Conservation (phyloP, 2,797 vertebrate species). For the Alosa sapidissima region DNA sequence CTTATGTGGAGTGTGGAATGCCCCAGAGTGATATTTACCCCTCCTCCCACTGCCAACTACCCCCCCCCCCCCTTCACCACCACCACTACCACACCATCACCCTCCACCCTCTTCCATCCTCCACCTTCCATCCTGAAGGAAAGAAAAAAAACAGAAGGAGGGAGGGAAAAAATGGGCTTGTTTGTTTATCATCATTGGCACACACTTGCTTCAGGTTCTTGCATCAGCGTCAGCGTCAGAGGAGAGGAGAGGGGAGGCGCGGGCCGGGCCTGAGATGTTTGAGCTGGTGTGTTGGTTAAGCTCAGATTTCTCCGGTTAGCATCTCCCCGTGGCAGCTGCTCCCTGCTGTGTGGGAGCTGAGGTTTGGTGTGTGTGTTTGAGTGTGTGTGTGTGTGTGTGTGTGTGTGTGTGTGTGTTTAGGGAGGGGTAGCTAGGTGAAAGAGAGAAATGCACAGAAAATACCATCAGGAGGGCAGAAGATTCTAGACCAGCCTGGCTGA, state of each 20-base stretch:
- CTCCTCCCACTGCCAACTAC: not conserved
- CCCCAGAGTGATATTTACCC: constrained; percentile 69
- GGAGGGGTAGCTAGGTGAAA: not conserved
- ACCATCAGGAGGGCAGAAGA: constrained; percentile 44
- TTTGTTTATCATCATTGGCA: constrained; percentile 75
- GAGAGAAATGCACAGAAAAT: constrained; percentile 60
- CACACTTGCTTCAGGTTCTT: constrained; percentile 72
- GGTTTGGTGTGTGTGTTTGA: not conserved
- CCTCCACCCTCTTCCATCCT: constrained; percentile 13
- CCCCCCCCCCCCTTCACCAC: constrained; percentile 34
- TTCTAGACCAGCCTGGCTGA: not conserved
- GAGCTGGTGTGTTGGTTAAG: constrained; percentile 40
- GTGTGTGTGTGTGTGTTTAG: no score
- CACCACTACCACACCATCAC: constrained; percentile 36
- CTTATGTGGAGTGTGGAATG: constrained; percentile 64
- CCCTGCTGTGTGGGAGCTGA: not conserved
- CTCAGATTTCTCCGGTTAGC: constrained; percentile 4
- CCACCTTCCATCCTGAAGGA: constrained; percentile 33
- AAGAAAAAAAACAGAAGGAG: constrained; percentile 29
- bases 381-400: no score
- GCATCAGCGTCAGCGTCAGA: constrained; percentile 65
- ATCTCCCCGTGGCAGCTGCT: not conserved
- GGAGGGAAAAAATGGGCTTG: constrained; percentile 45
- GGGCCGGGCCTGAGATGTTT: not conserved
- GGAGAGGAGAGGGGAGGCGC: not conserved